These are phyloP conservation scores for Peromyscus polionotus DNA, from an alignment of 2,113 vertebrate genomes.

Conservation along the genomic window DNA sequence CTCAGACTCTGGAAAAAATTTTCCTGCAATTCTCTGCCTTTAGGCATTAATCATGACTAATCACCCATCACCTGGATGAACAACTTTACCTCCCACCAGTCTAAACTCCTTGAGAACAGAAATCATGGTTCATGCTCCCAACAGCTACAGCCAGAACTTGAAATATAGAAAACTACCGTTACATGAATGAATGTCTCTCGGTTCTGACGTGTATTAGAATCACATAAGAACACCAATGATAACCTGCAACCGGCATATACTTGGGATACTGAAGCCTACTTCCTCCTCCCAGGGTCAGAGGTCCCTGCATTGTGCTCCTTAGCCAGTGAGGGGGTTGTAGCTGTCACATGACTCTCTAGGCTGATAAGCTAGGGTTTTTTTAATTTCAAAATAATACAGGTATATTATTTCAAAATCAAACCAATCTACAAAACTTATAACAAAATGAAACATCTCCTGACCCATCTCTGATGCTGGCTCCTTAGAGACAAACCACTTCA, in stretches of 20 bases:
- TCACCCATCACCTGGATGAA: not conserved
- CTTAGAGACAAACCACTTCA: not conserved
- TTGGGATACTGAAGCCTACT: not conserved
- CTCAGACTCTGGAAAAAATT: not conserved
- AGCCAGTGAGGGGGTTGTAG: not conserved
- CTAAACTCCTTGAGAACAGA: not conserved
- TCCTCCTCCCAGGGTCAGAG: not conserved
- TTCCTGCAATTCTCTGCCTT: not conserved
- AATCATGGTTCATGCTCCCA: not conserved
- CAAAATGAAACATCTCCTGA: not conserved
- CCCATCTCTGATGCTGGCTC: not conserved
- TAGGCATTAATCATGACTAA: not conserved
- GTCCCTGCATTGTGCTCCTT: not conserved
- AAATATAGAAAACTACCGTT: not conserved
- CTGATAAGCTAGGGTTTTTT: not conserved
- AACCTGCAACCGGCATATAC: not conserved
- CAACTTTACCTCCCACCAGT: not conserved
- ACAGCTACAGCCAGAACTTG: not conserved
- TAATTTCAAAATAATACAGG: not conserved
- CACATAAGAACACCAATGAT: not conserved
- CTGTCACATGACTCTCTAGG: not conserved
- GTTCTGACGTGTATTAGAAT: not conserved
- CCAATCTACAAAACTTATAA: not conserved
- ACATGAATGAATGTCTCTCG: not conserved
- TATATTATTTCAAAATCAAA: conserved; percentile 37